Evolutionary conservation across 2,888 invertebrate species (phyloP).

Genomic region (Cantharis rufa): DNA sequence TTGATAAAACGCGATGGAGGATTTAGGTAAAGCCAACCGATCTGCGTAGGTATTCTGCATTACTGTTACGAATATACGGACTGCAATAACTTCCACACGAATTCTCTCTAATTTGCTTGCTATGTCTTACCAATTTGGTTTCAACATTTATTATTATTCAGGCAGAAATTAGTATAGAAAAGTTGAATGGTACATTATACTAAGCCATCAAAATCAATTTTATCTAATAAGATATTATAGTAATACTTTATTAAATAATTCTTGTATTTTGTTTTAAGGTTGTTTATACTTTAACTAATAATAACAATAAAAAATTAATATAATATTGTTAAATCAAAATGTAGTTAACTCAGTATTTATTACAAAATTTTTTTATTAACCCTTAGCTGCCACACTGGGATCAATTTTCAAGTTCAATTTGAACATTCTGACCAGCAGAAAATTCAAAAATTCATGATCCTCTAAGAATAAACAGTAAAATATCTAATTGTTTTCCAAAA

Average conservation of each 20-base stretch:
- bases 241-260: background rate
- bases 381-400: no score
- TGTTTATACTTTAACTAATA: background rate
- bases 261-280: background rate
- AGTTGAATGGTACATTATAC: background rate
- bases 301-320: no score
- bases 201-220: background rate
- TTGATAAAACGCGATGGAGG: conserved; percentile 50
- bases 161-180: conserved; percentile 46
- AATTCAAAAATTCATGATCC: no score
- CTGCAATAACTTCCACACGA: conserved; percentile 54
- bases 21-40: conserved; percentile 47
- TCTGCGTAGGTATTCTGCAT: conserved; percentile 43
- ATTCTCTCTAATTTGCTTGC: conserved; percentile 53
- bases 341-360: no score
- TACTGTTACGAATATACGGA: conserved; percentile 41
- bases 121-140: conserved; percentile 48
- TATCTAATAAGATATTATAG: background rate
- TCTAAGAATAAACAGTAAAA: no score
- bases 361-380: no score
- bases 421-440: no score
- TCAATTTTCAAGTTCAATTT: no score
- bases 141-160: conserved; percentile 48
- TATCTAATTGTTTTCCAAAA: no score
- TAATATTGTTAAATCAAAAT: no score